Base-by-base conservation (phyloP, 2,113 vertebrate genomes). In the Paralichthys olivaceus region DNA sequence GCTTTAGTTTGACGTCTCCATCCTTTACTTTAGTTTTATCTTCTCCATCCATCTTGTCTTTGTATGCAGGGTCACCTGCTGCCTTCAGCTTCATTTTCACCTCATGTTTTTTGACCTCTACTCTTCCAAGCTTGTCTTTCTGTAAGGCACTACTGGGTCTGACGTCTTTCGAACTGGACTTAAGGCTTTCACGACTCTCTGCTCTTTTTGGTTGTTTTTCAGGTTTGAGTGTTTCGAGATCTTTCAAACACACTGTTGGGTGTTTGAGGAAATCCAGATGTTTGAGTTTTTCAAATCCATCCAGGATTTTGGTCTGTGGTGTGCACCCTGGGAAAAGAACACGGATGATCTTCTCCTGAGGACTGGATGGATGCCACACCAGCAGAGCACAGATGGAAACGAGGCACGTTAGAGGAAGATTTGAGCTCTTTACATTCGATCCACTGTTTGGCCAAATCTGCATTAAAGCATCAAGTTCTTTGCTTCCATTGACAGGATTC, bases 271-370 rank as follows among this genome's bases (percentile, higher is more conserved):
- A 99, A 3, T 95, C 94, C 72, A 99, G 75, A 82, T 98, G 96
- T 85, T 95, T 95, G 57, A 99, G 89, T 82, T 95, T 97, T 76
- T 96, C 95, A 49, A 99, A 80, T 12, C 96, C 96, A 0, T 99
- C 97, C 69, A 99, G 85, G 59, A 99, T 95, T 22, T 94, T 95
- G 2, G 85, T 70, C 45, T 98, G 97, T 0, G 97, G 96, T 0
- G 97, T 96, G 84, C 96, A 96, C 4, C 98, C 98, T 0, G 98
- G 96, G 78, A 99, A 99, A 0, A 99, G 90, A 15, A 96, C 97
- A 0, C 97, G 90, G 29, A 99, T 93, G 8, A 99, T 96, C 81
- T 97, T 98, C 61, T 99, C 98, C 0, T 74, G 69, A 13, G 93
- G 93, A 61, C 81, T 94, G 0, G 93, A 95, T 0, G 98, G 98